These are phyloP conservation scores for Oncorhynchus mykiss DNA, from an alignment of 2,113 vertebrate genomes.

Conservation along the genomic window DNA sequence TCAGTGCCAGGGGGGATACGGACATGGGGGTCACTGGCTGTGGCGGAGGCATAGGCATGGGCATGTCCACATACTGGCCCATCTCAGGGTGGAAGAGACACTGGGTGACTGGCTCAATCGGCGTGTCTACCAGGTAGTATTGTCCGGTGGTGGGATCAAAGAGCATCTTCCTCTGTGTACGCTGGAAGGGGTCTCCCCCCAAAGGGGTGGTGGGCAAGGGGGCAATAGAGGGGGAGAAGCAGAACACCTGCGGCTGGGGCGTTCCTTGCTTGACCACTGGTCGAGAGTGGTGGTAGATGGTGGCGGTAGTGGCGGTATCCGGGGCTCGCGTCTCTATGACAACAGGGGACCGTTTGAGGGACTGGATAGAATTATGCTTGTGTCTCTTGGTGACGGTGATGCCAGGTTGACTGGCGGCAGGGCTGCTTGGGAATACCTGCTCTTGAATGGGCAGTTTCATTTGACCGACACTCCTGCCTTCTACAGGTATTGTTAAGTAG, in stretches of 20 bases:
- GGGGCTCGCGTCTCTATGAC: slow-evolving; percentile 60
- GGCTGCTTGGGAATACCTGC: slow-evolving; percentile 34
- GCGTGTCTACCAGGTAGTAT: slow-evolving; percentile 92
- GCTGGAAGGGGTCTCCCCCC: slow-evolving; percentile 52
- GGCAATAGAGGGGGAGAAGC: slow-evolving; percentile 75
- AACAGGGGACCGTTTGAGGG: slow-evolving; percentile 52
- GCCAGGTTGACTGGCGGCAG: slow-evolving; percentile 12
- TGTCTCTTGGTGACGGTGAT: slow-evolving; percentile 47
- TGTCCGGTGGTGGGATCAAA: slow-evolving; percentile 91
- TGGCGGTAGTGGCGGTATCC: slow-evolving; percentile 54
- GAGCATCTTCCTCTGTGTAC: slow-evolving; percentile 89
- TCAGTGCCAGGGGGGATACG: slow-evolving; percentile 65
- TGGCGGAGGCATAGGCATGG: slow-evolving; percentile 68
- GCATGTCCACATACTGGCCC: slow-evolving; percentile 93
- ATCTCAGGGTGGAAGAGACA: slow-evolving; percentile 93
- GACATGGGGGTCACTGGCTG: slow-evolving; percentile 44
- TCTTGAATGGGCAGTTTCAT: slow-evolving; percentile 42
- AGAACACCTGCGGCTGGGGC: slow-evolving; percentile 69
- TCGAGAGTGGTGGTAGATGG: slow-evolving; percentile 73
- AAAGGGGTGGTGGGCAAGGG: slow-evolving; percentile 54
- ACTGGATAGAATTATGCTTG: slow-evolving; percentile 33
- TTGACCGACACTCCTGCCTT: slow-evolving; percentile 47
- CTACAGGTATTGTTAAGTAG: slow-evolving; percentile 84
- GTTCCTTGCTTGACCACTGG: slow-evolving; percentile 46
- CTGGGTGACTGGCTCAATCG: slow-evolving; percentile 79